A percentile compares a stretch with the other conserved stretches of the same genome.
These are phyloP conservation scores for Xenus cinereus DNA, from an alignment of 2,113 vertebrate genomes.

Conservation along the genomic window DNA sequence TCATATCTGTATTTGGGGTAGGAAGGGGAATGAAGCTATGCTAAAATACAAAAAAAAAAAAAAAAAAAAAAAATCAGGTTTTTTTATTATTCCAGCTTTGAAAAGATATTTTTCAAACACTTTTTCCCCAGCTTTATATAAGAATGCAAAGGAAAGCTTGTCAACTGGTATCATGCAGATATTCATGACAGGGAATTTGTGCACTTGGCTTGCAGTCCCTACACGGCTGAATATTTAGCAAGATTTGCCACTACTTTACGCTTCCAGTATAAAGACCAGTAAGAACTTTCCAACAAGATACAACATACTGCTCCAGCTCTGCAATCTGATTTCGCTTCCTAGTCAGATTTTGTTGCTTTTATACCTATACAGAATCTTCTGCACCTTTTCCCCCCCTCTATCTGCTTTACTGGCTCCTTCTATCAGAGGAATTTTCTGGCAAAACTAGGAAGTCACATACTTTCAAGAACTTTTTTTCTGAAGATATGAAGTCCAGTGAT, in stretches of 20 bases:
- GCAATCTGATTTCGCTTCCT: not conserved
- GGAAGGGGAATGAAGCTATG: too few relatives aligned
- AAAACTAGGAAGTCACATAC: not conserved
- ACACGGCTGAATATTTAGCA: not conserved
- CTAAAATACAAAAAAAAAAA: not conserved
- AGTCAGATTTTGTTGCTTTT: not conserved
- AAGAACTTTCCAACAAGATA: not conserved
- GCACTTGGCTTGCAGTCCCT: not conserved
- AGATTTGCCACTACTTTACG: not conserved
- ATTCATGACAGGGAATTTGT: not conserved
- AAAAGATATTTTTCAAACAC: not conserved
- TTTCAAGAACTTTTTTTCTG: not conserved
- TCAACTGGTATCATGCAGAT: not conserved
- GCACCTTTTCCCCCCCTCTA: not conserved
- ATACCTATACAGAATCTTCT: not conserved
- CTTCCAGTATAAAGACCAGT: not conserved
- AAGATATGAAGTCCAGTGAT: not conserved
- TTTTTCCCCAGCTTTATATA: not conserved
- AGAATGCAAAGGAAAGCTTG: not conserved
- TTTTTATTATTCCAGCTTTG: too few relatives aligned
- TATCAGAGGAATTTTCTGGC: not conserved
- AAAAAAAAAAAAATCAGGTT: not conserved
- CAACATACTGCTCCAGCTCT: not conserved
- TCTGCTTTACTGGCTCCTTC: not conserved
- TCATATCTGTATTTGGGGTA: rapidly evolving